phyloP scores from a whole-genome alignment of 2,888 invertebrate species.

The Lomographa bimaculata region DNA sequence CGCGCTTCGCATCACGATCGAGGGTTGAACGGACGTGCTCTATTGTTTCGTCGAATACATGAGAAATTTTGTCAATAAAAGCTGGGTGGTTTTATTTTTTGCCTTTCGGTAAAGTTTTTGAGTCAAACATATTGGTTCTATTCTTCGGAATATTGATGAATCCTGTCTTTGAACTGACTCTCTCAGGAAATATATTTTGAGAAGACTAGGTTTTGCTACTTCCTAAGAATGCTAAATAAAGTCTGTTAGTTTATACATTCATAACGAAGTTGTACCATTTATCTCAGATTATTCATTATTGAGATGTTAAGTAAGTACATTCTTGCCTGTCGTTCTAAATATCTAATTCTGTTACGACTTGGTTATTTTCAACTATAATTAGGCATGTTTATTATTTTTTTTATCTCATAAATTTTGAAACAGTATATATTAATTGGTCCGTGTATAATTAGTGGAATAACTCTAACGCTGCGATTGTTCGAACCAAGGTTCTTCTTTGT shows the following conservation, averaged over 20 bases:
- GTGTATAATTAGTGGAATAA: constrained; percentile 30
- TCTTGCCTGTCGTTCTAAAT: no score
- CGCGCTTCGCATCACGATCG: constrained; percentile 80
- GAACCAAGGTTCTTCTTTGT: constrained; percentile 41
- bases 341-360: neutral
- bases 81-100: constrained; percentile 64
- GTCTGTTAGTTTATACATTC: no score
- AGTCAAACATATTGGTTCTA: constrained; percentile 35
- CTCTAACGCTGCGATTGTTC: constrained; percentile 30
- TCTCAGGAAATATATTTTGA: constrained; percentile 17
- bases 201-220: neutral
- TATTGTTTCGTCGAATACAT: constrained; percentile 79
- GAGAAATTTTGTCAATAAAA: constrained; percentile 77
- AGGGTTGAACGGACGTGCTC: constrained; percentile 71
- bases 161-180: constrained; percentile 25
- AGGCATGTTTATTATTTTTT: constrained; percentile 3
- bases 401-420: constrained; percentile 12
- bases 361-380: constrained; percentile 1
- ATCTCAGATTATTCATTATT: no score
- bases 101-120: constrained; percentile 37
- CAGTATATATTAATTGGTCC: constrained; percentile 16
- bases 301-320: no score
- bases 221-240: no score
- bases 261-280: no score
- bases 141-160: constrained; percentile 39